Conservation (phyloP, 1,140 invertebrate genomes). For the Palaemon carinicauda region DNA sequence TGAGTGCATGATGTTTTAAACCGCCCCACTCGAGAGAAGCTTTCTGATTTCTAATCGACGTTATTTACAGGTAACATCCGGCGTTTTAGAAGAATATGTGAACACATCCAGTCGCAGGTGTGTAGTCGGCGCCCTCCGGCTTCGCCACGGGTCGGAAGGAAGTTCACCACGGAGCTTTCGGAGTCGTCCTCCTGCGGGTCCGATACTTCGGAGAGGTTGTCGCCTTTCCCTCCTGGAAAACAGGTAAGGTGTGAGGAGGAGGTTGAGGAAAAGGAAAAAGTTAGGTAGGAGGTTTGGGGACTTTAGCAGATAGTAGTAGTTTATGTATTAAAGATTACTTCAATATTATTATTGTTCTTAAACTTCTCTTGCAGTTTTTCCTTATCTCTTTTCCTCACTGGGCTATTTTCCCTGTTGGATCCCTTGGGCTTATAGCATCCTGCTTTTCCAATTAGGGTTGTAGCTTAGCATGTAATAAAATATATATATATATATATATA, state of each 20-base stretch:
- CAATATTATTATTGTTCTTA: too few species aligned
- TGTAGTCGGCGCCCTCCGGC: slow-evolving; percentile 76
- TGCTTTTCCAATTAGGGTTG: too few species aligned
- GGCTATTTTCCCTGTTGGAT: too few species aligned
- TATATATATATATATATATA: background rate
- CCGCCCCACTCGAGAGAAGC: background rate
- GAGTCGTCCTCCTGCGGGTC: slow-evolving; percentile 85
- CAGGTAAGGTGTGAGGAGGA: slow-evolving; percentile 32
- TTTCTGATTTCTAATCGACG: slow-evolving; percentile 14
- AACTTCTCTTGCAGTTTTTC: too few species aligned
- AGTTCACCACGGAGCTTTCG: slow-evolving; percentile 72
- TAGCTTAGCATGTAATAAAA: too few species aligned
- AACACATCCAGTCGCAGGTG: slow-evolving; percentile 92
- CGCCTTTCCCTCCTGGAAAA: slow-evolving; percentile 53
- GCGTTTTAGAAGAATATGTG: slow-evolving; percentile 92
- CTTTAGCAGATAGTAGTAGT: too few species aligned
- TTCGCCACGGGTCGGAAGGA: slow-evolving; percentile 74
- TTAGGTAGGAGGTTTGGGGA: too few species aligned
- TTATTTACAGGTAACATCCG: slow-evolving; percentile 85
- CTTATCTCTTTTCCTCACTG: too few species aligned
- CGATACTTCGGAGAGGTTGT: slow-evolving; percentile 78
- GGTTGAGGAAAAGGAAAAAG: too few species aligned
- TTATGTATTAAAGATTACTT: too few species aligned
- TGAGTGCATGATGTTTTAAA: slow-evolving; percentile 58
- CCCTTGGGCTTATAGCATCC: too few species aligned